Percentiles rank a stretch among this genome's conserved stretches.
These are phyloP conservation scores for Oxyruncus cristatus DNA, from an alignment of 2,113 vertebrate species.

Conservation along the genomic window DNA sequence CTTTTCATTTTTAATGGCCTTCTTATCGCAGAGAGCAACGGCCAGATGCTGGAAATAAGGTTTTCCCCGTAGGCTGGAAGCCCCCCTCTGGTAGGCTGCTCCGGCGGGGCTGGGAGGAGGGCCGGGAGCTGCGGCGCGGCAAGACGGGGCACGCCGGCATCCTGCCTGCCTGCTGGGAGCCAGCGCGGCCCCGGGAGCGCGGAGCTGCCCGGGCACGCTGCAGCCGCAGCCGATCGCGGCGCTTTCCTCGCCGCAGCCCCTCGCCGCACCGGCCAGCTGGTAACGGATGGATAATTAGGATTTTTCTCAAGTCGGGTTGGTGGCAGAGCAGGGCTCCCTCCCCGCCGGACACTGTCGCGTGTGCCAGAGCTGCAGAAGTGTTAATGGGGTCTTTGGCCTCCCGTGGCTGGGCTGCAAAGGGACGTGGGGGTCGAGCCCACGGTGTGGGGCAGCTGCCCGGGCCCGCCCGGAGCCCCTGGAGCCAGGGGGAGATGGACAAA, in stretches of 20 bases:
- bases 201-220: slow-evolving; percentile 63
- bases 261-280: slow-evolving; percentile 50
- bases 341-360: rapidly evolving
- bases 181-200: not conserved
- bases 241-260: slow-evolving; percentile 10
- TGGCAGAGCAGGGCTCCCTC: not conserved
- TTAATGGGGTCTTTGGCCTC: slow-evolving; percentile 56
- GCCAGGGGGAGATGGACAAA: not conserved
- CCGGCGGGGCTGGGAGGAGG: not conserved
- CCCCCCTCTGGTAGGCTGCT: not conserved
- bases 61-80: slow-evolving; percentile 25
- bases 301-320: slow-evolving; percentile 67
- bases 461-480: not conserved
- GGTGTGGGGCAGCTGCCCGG: rapidly evolving
- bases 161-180: not conserved
- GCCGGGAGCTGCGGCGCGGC: not conserved
- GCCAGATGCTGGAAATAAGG: slow-evolving; percentile 59
- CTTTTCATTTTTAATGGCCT: slow-evolving; percentile 6
- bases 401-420: not conserved
- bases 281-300: slow-evolving; percentile 74
- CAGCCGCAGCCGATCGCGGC: not conserved
- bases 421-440: rapidly evolving
- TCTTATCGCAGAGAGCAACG: not conserved
- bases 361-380: not conserved
- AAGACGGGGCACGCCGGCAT: slow-evolving; percentile 6